Evolutionary conservation across 2,888 invertebrate species (phyloP).

Genomic region (Sussaba pulchella): DNA sequence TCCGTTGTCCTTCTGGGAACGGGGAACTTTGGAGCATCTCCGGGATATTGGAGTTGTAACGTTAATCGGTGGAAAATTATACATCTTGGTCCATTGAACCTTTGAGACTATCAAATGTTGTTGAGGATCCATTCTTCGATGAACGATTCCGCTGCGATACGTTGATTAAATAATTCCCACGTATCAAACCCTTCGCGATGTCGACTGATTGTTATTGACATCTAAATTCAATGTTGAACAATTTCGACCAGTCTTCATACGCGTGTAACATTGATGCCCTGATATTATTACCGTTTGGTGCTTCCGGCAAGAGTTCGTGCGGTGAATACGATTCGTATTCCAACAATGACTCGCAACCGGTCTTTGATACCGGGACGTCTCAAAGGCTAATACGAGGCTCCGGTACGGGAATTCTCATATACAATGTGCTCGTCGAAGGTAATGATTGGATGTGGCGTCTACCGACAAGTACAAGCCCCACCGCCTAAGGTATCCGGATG

Average conservation of each 20-base stretch:
- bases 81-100: background rate
- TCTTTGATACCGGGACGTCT: slow-evolving; percentile 5
- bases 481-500: background rate
- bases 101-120: background rate
- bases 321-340: too few relatives aligned
- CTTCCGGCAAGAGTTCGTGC: too few relatives aligned
- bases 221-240: too few relatives aligned
- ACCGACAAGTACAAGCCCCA: background rate
- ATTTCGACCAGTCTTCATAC: too few relatives aligned
- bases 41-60: background rate
- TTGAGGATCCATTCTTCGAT: background rate
- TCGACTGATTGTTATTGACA: too few relatives aligned
- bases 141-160: too few relatives aligned
- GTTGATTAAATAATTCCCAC: too few relatives aligned
- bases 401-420: background rate
- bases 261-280: too few relatives aligned
- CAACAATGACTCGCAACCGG: background rate
- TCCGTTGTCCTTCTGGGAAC: background rate
- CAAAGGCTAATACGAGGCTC: slow-evolving; percentile 12
- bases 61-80: background rate
- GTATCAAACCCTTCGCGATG: too few relatives aligned
- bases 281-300: too few relatives aligned
- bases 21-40: slow-evolving; percentile 10
- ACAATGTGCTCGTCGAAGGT: background rate
- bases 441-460: slow-evolving; percentile 5